phyloP scores from a whole-genome alignment of 2,113 vertebrate species.

The Entelurus aequoreus region DNA sequence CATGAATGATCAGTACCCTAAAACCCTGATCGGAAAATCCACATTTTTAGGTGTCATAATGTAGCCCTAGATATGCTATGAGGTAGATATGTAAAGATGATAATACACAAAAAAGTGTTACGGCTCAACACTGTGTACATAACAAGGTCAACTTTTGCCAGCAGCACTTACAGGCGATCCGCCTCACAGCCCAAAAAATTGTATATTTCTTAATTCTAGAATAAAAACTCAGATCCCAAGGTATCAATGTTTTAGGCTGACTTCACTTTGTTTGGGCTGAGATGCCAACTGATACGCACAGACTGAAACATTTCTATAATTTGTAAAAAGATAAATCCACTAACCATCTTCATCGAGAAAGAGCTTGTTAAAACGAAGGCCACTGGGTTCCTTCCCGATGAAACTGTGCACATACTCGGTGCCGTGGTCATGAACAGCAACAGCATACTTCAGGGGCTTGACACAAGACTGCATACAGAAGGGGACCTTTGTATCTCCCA shows the following conservation, averaged over 20 bases:
- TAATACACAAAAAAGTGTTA: too few species aligned
- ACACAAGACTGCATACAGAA: constrained; percentile 98
- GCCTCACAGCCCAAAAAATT: too few species aligned
- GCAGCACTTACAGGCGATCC: too few species aligned
- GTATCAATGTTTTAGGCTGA: background rate
- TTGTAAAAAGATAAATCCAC: constrained; percentile 13
- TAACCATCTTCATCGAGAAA: constrained; percentile 96
- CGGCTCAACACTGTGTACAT: background rate
- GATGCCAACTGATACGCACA: background rate
- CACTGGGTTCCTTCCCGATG: constrained; percentile 96
- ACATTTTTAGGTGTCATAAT: too few species aligned
- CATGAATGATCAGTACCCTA: too few species aligned
- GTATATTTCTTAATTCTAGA: too few species aligned
- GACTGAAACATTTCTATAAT: background rate
- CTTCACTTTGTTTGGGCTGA: background rate
- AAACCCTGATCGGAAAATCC: too few species aligned
- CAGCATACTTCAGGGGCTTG: constrained; percentile 94
- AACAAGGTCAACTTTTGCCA: background rate
- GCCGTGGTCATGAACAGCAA: constrained; percentile 89
- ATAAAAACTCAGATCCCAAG: too few species aligned
- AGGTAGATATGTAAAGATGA: too few species aligned
- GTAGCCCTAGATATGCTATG: too few species aligned
- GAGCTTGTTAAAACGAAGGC: constrained; percentile 94
- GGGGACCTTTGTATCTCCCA: constrained; percentile 95
- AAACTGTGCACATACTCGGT: constrained; percentile 94